A percentile compares a stretch with the other conserved stretches of the same genome.
These are phyloP conservation scores for Anguilla rostrata DNA, from an alignment of 2,113 vertebrate species.

Conservation along the genomic window DNA sequence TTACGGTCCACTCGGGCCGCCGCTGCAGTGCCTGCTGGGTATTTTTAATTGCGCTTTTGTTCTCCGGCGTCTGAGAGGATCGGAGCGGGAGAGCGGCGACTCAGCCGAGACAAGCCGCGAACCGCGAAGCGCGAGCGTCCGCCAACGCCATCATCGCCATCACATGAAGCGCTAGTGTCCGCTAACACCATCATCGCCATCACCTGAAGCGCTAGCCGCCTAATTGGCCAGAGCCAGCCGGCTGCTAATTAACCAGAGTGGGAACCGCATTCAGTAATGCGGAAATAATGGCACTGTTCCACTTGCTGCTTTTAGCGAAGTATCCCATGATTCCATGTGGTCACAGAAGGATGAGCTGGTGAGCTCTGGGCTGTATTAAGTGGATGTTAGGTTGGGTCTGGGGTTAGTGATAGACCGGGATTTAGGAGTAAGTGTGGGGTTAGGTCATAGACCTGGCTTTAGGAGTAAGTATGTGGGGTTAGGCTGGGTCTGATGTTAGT, in stretches of 20 bases:
- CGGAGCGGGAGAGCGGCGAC: background rate
- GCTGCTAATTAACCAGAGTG: background rate
- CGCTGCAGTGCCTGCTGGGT: background rate
- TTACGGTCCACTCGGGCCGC: slow-evolving; percentile 1
- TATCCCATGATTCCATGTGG: background rate
- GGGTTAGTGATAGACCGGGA: no score
- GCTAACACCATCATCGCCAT: background rate
- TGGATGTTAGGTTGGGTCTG: no score
- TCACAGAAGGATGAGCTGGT: background rate
- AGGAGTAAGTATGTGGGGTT: no score
- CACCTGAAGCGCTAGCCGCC: background rate
- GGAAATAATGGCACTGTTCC: background rate
- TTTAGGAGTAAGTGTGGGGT: no score
- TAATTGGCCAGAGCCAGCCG: no score
- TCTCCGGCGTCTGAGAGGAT: background rate
- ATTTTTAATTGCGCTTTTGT: slow-evolving; percentile 29
- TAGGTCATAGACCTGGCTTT: no score
- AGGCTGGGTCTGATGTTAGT: no score
- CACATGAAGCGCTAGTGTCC: background rate
- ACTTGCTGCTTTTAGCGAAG: background rate
- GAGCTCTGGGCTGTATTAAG: background rate
- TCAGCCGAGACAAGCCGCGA: background rate
- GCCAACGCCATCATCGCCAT: background rate
- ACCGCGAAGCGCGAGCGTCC: background rate
- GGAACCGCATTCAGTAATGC: background rate